Conservation (phyloP, 2,888 invertebrate genomes). For the Seladonia tumulorum region DNA sequence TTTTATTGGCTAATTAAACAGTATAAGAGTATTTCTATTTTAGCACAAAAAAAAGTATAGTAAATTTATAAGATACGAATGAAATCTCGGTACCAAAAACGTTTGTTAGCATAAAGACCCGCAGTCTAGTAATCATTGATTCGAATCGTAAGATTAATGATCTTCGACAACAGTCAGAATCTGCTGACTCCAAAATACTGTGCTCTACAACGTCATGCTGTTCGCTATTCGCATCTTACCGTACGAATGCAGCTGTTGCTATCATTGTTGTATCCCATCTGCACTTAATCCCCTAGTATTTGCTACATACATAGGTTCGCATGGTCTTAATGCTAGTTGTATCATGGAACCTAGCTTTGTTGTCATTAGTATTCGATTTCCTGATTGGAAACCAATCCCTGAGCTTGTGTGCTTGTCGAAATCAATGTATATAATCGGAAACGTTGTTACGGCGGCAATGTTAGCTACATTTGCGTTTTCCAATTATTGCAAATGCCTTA, state of each 20-base stretch:
- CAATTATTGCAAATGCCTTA: not conserved
- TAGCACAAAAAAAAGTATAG: too few species aligned
- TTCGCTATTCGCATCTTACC: not conserved
- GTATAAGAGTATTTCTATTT: too few species aligned
- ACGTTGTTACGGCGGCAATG: not conserved
- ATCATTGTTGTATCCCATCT: conserved; percentile 5
- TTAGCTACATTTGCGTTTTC: not conserved
- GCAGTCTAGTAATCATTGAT: not conserved
- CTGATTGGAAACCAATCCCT: conserved; percentile 13
- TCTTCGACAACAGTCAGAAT: not conserved
- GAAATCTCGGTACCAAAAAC: too few species aligned
- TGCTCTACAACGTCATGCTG: not conserved
- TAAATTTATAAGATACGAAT: too few species aligned
- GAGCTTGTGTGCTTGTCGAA: not conserved
- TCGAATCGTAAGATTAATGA: not conserved
- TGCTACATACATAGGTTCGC: conserved; percentile 6
- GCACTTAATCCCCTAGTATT: conserved; percentile 2
- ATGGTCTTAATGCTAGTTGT: conserved; percentile 9
- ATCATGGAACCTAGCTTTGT: not conserved
- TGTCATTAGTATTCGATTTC: conserved; percentile 22
- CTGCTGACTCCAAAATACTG: not conserved
- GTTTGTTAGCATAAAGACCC: too few species aligned
- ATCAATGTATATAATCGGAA: conserved; percentile 12
- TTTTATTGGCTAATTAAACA: too few species aligned
- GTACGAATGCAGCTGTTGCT: not conserved